A percentile compares a stretch with the other conserved stretches of the same genome.
Conservation (phyloP, 1,140 invertebrate genomes). For the Lasaia peninsularis region DNA sequence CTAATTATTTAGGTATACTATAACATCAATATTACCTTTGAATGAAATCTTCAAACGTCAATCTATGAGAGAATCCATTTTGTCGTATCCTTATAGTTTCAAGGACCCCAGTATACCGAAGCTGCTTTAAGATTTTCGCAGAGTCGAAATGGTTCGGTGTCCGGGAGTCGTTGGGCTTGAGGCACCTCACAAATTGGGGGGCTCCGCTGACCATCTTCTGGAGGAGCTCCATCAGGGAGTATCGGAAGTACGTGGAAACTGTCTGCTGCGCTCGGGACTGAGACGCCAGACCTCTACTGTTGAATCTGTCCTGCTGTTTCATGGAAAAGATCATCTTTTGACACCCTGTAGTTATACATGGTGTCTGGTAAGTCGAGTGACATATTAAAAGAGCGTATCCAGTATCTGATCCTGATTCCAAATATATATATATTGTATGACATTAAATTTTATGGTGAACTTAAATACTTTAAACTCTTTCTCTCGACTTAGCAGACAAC, state of each 20-base stretch:
- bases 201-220: slow-evolving; percentile 89
- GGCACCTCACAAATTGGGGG: slow-evolving; percentile 90
- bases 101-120: slow-evolving; percentile 88
- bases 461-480: too few relatives aligned
- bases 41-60: slow-evolving; percentile 88
- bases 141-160: slow-evolving; percentile 84
- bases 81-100: slow-evolving; percentile 90
- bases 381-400: too few relatives aligned
- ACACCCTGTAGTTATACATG: too few relatives aligned
- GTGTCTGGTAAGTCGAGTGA: too few relatives aligned
- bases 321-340: background rate
- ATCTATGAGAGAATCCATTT: slow-evolving; percentile 88
- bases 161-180: slow-evolving; percentile 88
- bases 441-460: too few relatives aligned
- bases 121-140: slow-evolving; percentile 85
- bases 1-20: too few relatives aligned
- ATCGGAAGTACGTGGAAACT: slow-evolving; percentile 90
- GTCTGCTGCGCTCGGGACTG: slow-evolving; percentile 91
- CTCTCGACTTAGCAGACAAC: too few relatives aligned
- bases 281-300: slow-evolving; percentile 83
- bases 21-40: slow-evolving; percentile 83
- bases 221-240: slow-evolving; percentile 90
- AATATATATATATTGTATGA: too few relatives aligned
- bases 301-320: slow-evolving; percentile 65
- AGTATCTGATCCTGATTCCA: too few relatives aligned